Base-by-base conservation (phyloP, 2,888 invertebrate genomes). In the Catotricha subobsoleta region DNA sequence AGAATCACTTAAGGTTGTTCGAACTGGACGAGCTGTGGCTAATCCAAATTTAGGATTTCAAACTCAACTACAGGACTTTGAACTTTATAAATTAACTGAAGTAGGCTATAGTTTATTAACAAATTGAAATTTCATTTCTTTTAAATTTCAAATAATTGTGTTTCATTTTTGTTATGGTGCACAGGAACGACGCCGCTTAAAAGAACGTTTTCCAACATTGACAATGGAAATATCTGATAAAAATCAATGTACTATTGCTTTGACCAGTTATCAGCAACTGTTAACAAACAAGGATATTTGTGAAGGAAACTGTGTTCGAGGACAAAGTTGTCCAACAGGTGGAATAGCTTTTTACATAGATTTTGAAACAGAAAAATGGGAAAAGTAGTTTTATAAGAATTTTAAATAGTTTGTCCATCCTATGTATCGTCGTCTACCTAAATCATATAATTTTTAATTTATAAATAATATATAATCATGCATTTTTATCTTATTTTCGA, bases 41-140 rank as follows among this genome's bases (percentile, higher is more conserved):
- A 92, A 92, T 69, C 95, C 95, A 19, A 95, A 95, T 67, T 74
- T 84, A 46, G 94, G 94, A 52, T 95, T 95, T 65, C 91, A 92
- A 60, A 76, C 80, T 51, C 95, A 95, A 61, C 68, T 95, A 48
- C 86, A 88, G 55, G 87, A 90, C 49, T 95, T 87, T 55, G 90
- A 91, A 62, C 72, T 74, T 42, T 76, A 73, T 49, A 76, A 79
- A 52, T 67, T 90, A 45, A 58, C 71, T 42, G 88, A 88, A 69
- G 84, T 83, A 64, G 57, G 50, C 23, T n/a, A 13, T 33, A 5
- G 15, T 18, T 42, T 39, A 8, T 10, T 25, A 25, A 25, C 6
- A n/a, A n/a, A n/a, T n/a, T n/a, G n/a, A n/a, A n/a, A n/a, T n/a
- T n/a, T n/a, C n/a, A n/a, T n/a, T n/a, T n/a, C n/a, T n/a, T n/a